phyloP scores from a whole-genome alignment of 2,113 vertebrate species.

The Melanerpes aurifrons region DNA sequence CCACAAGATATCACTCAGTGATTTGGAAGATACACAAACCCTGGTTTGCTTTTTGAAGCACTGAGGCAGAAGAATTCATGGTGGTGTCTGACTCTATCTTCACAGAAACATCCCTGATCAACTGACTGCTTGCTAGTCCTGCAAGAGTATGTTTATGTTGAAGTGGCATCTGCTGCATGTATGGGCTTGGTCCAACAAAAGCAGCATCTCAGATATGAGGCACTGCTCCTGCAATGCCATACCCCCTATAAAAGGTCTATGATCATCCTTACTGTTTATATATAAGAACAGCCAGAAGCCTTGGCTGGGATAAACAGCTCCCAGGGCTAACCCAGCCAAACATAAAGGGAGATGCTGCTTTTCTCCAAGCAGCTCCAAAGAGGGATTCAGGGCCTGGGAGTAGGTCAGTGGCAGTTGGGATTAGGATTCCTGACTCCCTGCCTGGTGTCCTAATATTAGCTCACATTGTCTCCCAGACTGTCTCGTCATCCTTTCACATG shows the following conservation, averaged over 20 bases:
- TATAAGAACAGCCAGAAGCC: constrained; percentile 17
- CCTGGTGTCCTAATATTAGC: constrained; percentile 37
- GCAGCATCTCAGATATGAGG: not conserved
- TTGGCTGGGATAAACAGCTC: not conserved
- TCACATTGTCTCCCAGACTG: not conserved
- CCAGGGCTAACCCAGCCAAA: not conserved
- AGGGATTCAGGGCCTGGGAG: constrained; percentile 22
- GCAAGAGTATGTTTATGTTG: not conserved
- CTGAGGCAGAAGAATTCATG: not conserved
- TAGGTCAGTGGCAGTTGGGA: not conserved
- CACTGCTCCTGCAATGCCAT: not conserved
- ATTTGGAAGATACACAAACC: constrained; percentile 35
- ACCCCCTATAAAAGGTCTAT: constrained; percentile 11
- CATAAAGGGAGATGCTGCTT: constrained; percentile 18
- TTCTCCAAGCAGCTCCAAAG: constrained; percentile 24
- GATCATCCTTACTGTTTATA: constrained; percentile 30
- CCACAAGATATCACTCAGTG: constrained; percentile 25
- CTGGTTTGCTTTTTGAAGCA: constrained; percentile 18
- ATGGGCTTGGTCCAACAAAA: not conserved
- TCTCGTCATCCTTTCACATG: constrained; percentile 18
- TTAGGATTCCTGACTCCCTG: constrained; percentile 59
- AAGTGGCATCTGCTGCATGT: not conserved
- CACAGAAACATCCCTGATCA: not conserved
- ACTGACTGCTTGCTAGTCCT: not conserved
- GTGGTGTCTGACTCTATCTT: not conserved